Evolutionary conservation across 2,797 vertebrate species (phyloP).

Genomic region (Sebastes aleutianus): DNA sequence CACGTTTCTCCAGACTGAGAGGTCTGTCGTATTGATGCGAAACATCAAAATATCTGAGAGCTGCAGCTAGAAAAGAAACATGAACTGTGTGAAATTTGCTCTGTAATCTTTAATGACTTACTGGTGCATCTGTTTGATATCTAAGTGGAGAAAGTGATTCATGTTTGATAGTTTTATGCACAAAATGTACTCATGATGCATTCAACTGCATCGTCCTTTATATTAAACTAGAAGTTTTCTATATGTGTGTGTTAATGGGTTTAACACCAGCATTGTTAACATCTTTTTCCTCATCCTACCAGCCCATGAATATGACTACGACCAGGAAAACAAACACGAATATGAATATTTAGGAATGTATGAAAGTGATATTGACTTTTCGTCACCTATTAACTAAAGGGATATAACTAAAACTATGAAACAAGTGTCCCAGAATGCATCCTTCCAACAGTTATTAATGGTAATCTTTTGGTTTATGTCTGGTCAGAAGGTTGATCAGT

Average conservation of each 20-base stretch:
- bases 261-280: constrained; percentile 56
- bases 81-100: constrained; percentile 50
- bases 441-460: not conserved
- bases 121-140: constrained; percentile 40
- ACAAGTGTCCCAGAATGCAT: not conserved
- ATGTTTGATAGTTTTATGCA: not conserved
- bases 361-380: not conserved
- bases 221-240: not conserved
- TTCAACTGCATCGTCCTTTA: not conserved
- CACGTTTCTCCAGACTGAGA: constrained; percentile 49
- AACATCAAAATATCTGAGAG: constrained; percentile 57
- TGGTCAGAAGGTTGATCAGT: not conserved
- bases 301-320: constrained; percentile 81
- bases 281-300: constrained; percentile 75
- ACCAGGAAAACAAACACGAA: constrained; percentile 65
- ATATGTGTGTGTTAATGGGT: not conserved
- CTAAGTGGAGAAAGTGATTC: not conserved
- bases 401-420: not conserved
- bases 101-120: constrained; percentile 15
- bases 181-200: not conserved
- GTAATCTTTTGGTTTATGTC: not conserved
- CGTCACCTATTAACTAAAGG: not conserved
- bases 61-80: constrained; percentile 43
- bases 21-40: constrained; percentile 43
- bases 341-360: not conserved